phyloP scores from a whole-genome alignment of 2,797 vertebrate species.

The Podarcis lilfordi region DNA sequence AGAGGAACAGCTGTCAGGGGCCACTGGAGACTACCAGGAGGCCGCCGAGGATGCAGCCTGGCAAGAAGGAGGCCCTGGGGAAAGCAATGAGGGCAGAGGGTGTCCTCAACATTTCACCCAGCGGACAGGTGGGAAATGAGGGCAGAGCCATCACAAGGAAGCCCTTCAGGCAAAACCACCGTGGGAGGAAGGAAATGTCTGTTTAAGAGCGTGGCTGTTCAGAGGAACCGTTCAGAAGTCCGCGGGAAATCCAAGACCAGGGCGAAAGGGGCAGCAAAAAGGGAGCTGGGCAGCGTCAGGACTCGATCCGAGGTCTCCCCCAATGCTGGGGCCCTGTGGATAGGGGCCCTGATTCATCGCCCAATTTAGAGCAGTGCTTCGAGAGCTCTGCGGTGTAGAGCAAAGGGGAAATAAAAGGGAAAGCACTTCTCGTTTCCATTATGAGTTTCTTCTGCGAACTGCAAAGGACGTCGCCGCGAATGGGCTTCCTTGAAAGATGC shows the following conservation, averaged over 20 bases:
- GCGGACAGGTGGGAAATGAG: conserved; percentile 30
- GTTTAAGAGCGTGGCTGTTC: conserved; percentile 47
- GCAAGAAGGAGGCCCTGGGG: too few species aligned
- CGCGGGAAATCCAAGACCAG: not conserved
- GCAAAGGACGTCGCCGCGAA: not conserved
- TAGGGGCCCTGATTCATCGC: not conserved
- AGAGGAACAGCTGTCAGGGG: not conserved
- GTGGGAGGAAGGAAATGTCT: conserved; percentile 62
- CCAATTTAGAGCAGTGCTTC: not conserved
- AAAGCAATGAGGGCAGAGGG: not conserved
- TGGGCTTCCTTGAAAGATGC: not conserved
- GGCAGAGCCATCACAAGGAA: not conserved
- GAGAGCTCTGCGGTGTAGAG: too few species aligned
- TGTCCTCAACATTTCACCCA: not conserved
- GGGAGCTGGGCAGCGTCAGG: not conserved
- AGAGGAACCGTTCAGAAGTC: not conserved
- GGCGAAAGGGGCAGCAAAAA: not conserved
- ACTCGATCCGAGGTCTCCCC: not conserved
- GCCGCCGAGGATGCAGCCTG: too few species aligned
- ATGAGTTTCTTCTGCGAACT: not conserved
- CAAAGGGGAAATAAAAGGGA: not conserved
- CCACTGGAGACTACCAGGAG: not conserved
- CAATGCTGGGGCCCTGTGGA: too few species aligned
- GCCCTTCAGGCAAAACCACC: conserved; percentile 40
- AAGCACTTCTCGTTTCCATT: not conserved